Evolutionary conservation across 1,140 invertebrate species (phyloP), one percentile per base, ranked within the genome.

Genomic region (Danaus plexippus): DNA sequence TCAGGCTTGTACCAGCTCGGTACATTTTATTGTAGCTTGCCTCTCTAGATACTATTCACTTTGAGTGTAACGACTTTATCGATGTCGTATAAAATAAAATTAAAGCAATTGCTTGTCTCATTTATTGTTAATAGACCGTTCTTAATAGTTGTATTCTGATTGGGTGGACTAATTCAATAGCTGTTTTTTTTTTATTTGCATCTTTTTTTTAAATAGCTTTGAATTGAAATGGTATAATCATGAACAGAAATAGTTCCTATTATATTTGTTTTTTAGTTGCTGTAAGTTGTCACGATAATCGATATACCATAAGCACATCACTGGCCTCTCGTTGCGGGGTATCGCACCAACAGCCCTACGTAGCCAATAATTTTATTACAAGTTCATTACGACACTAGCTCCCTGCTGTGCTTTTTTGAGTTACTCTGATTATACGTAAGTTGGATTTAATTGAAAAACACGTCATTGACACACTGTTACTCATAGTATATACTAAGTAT

Each of bases 351-450:
- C 71, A 75, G 73, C 77, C 72, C 79, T 84, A 76, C 84, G 80
- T 82, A 78, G 78, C 80, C 83, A 86, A 86, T 86, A 85, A 86
- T 86, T 86, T 84, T 84, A 86, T 86, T 84, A 83, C 76, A 83
- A 81, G 75, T 84, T 86, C 76, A 86, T 86, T 86, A 85, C 76
- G 78, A 81, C 64, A 63, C 67, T 64, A 67, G 67, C 75, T 71
- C 73, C 71, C 72, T 68, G 61, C 71, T 68, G 67, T 71, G 59
- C 75, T 66, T 61, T 64, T 61, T 59, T 63, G 55, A 61, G 43
- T 45, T 18, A 50, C 58, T 54, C 48, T 55, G 59, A 65, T 61
- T 61, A 48, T 58, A 32, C 22, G 22, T 32, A 32, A 32, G 22
- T 32, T 32, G 22, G 22, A 7, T 32, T 32, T 32, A 32, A 32